Percentiles rank a stretch among this genome's conserved stretches.
Evolutionary conservation across 2,113 vertebrate genomes (phyloP).

Genomic region (Hydropotes inermis): DNA sequence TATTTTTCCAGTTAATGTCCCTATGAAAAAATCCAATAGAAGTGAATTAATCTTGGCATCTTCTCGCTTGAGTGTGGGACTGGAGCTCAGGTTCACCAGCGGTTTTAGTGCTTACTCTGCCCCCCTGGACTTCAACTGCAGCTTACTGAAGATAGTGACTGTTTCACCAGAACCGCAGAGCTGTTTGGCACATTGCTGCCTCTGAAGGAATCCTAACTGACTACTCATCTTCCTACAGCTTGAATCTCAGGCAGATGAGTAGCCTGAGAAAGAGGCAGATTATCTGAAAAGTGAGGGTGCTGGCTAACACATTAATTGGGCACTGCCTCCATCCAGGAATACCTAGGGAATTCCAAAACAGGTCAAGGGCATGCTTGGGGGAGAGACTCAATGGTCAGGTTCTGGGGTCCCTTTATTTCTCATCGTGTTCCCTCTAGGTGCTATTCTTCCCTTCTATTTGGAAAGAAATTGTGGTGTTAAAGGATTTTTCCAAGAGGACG

Average conservation of each 20-base stretch:
- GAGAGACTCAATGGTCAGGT: neutral
- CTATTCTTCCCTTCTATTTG: neutral
- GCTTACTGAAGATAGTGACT: neutral
- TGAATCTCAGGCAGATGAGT: neutral
- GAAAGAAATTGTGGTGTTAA: neutral
- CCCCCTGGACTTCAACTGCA: neutral
- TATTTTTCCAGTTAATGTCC: constrained; percentile 34
- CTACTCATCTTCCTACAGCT: neutral
- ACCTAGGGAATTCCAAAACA: neutral
- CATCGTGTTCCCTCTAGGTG: neutral
- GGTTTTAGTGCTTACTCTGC: neutral
- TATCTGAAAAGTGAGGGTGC: neutral
- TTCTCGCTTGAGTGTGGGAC: neutral
- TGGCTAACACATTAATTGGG: neutral
- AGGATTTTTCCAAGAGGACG: neutral
- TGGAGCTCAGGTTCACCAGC: neutral
- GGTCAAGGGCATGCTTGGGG: neutral
- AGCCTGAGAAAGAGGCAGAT: neutral
- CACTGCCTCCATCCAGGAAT: neutral
- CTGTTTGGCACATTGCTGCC: neutral
- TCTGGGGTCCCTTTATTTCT: neutral
- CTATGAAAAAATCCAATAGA: constrained; percentile 11
- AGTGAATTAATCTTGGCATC: constrained; percentile 1
- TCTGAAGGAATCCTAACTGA: neutral
- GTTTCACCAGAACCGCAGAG: neutral